phyloP scores from a whole-genome alignment of 2,113 vertebrate genomes.

The Scolopax mira region DNA sequence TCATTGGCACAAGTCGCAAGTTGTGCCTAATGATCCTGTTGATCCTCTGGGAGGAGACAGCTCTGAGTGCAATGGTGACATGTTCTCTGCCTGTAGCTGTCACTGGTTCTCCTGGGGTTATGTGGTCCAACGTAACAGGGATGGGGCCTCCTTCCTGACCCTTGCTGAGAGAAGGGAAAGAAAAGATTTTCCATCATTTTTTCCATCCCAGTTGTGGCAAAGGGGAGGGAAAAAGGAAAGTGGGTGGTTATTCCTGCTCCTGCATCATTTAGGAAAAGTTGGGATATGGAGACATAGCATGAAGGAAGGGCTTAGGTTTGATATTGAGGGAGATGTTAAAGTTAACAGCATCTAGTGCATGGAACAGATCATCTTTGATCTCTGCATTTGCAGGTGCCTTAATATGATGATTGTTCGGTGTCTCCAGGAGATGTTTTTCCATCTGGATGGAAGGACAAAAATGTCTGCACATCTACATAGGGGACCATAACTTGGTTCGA shows the following conservation, averaged over 20 bases:
- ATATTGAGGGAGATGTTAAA: neutral
- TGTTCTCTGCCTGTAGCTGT: neutral
- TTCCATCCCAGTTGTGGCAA: neutral
- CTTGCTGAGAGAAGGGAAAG: neutral
- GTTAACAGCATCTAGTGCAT: neutral
- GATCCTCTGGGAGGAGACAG: neutral
- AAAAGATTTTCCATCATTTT: neutral
- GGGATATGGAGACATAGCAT: neutral
- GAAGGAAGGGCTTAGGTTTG: neutral
- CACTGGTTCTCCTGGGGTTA: neutral
- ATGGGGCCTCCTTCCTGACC: neutral
- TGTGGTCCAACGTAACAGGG: rapidly evolving
- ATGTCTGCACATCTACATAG: neutral
- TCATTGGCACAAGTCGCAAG: neutral
- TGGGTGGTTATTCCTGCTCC: neutral
- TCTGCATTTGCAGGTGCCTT: neutral
- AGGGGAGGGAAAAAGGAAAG: neutral
- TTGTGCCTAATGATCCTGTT: neutral
- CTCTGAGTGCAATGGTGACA: rapidly evolving
- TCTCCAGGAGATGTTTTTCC: neutral
- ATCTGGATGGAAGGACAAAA: neutral
- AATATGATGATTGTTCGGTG: neutral
- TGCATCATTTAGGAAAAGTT: neutral
- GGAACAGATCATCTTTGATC: neutral
- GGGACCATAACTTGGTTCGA: neutral